phyloP scores from a whole-genome alignment of 2,113 vertebrate species.

The Turdus rufiventris region DNA sequence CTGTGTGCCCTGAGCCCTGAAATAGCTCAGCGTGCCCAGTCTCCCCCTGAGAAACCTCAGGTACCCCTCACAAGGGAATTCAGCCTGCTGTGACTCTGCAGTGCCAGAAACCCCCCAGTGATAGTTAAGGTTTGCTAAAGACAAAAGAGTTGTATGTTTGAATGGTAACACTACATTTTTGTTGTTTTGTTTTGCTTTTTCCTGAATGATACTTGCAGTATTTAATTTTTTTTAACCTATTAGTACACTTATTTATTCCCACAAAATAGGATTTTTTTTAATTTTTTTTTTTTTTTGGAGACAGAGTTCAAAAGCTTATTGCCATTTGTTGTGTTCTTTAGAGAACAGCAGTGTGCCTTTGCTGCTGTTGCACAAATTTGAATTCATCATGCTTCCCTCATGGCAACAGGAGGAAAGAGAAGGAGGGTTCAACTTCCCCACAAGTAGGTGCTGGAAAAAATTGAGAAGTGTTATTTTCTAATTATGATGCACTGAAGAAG shows the following conservation, averaged over 20 bases:
- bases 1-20: neutral
- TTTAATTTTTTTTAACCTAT: neutral
- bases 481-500: neutral
- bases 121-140: neutral
- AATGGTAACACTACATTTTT: neutral
- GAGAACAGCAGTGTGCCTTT: neutral
- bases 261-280: no score
- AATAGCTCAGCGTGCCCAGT: fast-evolving
- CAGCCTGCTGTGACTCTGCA: neutral
- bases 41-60: neutral
- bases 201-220: neutral
- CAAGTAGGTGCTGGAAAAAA: neutral
- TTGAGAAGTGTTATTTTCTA: neutral
- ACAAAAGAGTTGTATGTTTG: neutral
- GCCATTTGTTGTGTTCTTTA: neutral
- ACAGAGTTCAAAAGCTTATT: fast-evolving
- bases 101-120: neutral
- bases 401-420: neutral
- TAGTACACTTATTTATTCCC: neutral
- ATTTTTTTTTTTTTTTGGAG: neutral
- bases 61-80: neutral
- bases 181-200: neutral
- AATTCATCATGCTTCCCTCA: neutral
- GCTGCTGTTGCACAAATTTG: neutral
- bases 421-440: neutral